A percentile compares a stretch with the other conserved stretches of the same genome.
Evolutionary conservation across 1,140 invertebrate species (phyloP).

Genomic region (Zaprionus inermis): DNA sequence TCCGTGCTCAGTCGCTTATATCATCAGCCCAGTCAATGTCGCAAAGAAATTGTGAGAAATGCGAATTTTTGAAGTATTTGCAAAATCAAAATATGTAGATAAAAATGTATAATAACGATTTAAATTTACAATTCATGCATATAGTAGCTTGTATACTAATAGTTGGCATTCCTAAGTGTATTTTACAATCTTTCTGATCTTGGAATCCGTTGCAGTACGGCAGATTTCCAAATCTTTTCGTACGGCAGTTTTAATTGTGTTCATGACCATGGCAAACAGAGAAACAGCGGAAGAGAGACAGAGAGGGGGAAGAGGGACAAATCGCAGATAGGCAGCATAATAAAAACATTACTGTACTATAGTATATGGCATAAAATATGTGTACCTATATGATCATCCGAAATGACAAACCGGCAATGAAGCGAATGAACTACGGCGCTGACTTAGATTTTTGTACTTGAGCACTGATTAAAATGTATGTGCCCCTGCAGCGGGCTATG

Average conservation of each 20-base stretch:
- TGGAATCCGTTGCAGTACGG: background rate
- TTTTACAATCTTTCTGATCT: background rate
- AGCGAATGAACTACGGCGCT: constrained; percentile 52
- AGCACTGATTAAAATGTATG: constrained; percentile 78
- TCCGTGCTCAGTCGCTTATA: background rate
- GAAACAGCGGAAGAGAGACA: constrained; percentile 1
- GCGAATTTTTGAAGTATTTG: no score
- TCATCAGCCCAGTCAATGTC: background rate
- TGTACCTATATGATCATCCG: constrained; percentile 15
- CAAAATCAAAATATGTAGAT: no score
- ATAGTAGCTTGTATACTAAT: background rate
- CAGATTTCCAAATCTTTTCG: background rate
- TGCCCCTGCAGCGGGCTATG: constrained; percentile 37
- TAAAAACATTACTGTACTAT: constrained; percentile 66
- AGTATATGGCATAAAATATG: constrained; percentile 22
- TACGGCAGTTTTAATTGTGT: constrained; percentile 63
- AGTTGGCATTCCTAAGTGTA: background rate
- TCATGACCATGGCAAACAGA: constrained; percentile 70
- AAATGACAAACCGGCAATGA: constrained; percentile 42
- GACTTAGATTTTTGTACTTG: constrained; percentile 67
- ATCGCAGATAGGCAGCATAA: constrained; percentile 51
- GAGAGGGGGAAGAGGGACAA: background rate
- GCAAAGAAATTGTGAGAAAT: no score
- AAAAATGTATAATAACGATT: no score
- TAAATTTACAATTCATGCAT: no score